phyloP scores from a whole-genome alignment of 2,888 invertebrate genomes.

The Volucella inanis region DNA sequence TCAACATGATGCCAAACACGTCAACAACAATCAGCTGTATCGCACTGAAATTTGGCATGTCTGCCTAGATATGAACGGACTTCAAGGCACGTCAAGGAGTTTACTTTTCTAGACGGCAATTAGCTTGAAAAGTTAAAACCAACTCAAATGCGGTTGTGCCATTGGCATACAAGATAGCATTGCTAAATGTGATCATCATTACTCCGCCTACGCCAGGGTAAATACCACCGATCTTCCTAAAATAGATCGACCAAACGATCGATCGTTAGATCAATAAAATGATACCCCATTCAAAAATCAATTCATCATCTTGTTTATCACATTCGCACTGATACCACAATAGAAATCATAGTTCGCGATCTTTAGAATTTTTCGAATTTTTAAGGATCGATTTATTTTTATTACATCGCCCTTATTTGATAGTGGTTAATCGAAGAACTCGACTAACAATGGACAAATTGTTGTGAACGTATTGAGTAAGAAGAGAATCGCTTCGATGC shows the following conservation, averaged over 20 bases:
- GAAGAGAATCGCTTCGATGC: conserved; percentile 27
- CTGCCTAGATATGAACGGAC: too few relatives aligned
- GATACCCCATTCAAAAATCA: neutral
- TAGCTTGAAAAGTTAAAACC: too few relatives aligned
- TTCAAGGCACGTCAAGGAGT: too few relatives aligned
- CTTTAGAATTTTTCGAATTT: conserved; percentile 32
- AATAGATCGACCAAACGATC: conserved; percentile 18
- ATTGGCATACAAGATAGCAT: neutral
- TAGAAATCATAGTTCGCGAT: conserved; percentile 47
- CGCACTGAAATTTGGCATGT: too few relatives aligned
- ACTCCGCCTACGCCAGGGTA: conserved; percentile 47
- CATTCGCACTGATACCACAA: conserved; percentile 26
- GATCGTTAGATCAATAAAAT: too few relatives aligned
- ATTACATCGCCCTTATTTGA: conserved; percentile 44
- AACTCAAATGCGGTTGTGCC: too few relatives aligned
- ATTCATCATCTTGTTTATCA: conserved; percentile 20
- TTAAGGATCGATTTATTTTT: conserved; percentile 18
- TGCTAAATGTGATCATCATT: neutral
- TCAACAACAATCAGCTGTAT: too few relatives aligned
- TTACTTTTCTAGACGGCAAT: too few relatives aligned
- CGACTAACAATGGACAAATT: conserved; percentile 52
- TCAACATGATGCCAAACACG: too few relatives aligned
- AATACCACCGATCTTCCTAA: conserved; percentile 38
- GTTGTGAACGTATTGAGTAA: conserved; percentile 14
- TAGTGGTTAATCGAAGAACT: conserved; percentile 18